phyloP scores from a whole-genome alignment of 2,797 vertebrate species.

The Manis crassicaudata region DNA sequence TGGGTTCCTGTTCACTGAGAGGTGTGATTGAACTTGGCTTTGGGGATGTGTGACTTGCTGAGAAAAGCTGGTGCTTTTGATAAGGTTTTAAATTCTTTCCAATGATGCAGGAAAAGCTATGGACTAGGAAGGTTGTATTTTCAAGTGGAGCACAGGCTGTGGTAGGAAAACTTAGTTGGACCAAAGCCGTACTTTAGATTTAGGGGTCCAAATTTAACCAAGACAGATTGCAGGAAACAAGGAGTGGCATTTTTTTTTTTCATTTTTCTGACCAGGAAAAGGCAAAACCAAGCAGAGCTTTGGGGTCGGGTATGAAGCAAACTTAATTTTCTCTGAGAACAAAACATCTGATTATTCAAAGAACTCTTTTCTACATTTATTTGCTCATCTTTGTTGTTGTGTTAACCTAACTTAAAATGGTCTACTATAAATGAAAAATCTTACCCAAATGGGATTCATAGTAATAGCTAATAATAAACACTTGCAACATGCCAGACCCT shows the following conservation, averaged over 20 bases:
- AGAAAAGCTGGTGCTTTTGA: slow-evolving; percentile 70
- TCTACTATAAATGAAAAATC: slow-evolving; percentile 37
- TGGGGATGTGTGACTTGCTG: slow-evolving; percentile 64
- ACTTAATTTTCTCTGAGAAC: slow-evolving; percentile 10
- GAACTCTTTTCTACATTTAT: background rate
- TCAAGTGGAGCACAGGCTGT: background rate
- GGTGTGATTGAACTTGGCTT: slow-evolving; percentile 63
- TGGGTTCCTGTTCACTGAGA: slow-evolving; percentile 51
- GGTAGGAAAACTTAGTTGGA: slow-evolving; percentile 6
- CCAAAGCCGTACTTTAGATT: background rate
- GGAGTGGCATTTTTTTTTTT: background rate
- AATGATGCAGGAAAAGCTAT: slow-evolving; percentile 13
- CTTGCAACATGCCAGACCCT: background rate
- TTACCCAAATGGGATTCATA: background rate
- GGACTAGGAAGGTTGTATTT: background rate
- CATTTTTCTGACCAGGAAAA: slow-evolving; percentile 31
- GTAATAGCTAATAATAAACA: background rate
- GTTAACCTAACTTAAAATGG: slow-evolving; percentile 34
- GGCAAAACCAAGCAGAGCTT: slow-evolving; percentile 13
- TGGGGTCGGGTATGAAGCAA: background rate
- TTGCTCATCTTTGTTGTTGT: background rate
- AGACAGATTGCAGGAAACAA: background rate
- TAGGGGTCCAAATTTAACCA: background rate
- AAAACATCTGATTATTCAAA: background rate
- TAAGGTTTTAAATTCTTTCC: slow-evolving; percentile 71